These are phyloP conservation scores for Trissoscelio sp. DNA, from an alignment of 2,888 invertebrate species.

Conservation along the genomic window DNA sequence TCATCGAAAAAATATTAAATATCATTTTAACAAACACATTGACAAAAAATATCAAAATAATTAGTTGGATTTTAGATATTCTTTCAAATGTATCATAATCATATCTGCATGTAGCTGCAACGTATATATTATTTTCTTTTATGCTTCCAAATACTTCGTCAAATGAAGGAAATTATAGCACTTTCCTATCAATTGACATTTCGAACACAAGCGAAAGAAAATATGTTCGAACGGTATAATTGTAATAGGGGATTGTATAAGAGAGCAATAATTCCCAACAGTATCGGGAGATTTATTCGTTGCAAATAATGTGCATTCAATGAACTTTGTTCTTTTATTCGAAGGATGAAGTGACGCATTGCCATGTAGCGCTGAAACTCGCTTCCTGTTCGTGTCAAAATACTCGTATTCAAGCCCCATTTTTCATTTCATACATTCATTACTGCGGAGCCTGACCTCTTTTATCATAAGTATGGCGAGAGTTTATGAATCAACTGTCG, in stretches of 20 bases:
- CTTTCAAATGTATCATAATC: too few species aligned
- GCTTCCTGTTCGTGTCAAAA: constrained; percentile 59
- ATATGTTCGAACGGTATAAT: constrained; percentile 39
- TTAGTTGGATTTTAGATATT: too few species aligned
- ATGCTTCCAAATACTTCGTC: neutral
- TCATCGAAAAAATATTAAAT: too few species aligned
- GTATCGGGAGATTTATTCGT: constrained; percentile 57
- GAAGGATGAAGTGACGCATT: constrained; percentile 58
- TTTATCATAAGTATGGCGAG: constrained; percentile 50
- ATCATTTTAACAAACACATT: too few species aligned
- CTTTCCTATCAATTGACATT: neutral
- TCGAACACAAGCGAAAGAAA: constrained; percentile 27
- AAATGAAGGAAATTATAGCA: constrained; percentile 4
- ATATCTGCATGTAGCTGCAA: too few species aligned
- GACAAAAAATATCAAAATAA: too few species aligned
- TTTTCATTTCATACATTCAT: constrained; percentile 61
- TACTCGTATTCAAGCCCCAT: constrained; percentile 53
- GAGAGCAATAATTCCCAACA: constrained; percentile 52
- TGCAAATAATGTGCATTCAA: constrained; percentile 58
- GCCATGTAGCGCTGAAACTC: constrained; percentile 52
- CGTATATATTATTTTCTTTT: too few species aligned
- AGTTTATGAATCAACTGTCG: constrained; percentile 54
- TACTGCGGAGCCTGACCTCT: constrained; percentile 51
- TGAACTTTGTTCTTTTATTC: constrained; percentile 59
- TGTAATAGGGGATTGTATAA: constrained; percentile 36